Evolutionary conservation across 2,113 vertebrate genomes (phyloP).

Genomic region (Anas platyrhynchos): DNA sequence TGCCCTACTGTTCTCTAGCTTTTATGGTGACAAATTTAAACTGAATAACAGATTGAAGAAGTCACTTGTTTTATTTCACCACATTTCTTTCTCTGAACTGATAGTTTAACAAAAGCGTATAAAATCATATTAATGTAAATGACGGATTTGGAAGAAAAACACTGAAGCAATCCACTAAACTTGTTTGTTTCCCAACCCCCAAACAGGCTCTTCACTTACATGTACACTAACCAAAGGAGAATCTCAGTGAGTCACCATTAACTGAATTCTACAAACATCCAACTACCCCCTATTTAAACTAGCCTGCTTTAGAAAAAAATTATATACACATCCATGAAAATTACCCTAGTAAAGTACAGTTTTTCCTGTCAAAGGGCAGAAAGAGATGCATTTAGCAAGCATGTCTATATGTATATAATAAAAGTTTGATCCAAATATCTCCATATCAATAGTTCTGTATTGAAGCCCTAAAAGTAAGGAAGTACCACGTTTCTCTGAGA

Average conservation of each 20-base stretch:
- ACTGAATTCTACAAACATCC: not conserved
- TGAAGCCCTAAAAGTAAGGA: not conserved
- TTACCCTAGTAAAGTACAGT: not conserved
- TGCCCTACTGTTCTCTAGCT: not conserved
- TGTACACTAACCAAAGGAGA: not conserved
- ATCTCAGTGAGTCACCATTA: not conserved
- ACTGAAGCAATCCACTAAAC: not conserved
- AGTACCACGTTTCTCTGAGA: not conserved
- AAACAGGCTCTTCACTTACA: not conserved
- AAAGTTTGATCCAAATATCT: not conserved
- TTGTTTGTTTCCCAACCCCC: not conserved
- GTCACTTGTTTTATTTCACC: not conserved
- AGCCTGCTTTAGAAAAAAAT: not conserved
- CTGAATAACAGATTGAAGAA: not conserved
- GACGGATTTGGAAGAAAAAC: not conserved
- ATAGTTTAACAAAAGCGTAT: not conserved
- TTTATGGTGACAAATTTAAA: not conserved
- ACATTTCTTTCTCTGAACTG: not conserved
- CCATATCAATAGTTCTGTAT: not conserved
- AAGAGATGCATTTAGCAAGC: not conserved
- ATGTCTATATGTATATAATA: not conserved
- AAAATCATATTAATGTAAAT: not conserved
- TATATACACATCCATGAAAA: not conserved
- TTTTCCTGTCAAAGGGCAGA: not conserved
- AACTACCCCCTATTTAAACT: not conserved